Base-by-base conservation (phyloP, 2,888 invertebrate species). In the Synergus gifuensis region DNA sequence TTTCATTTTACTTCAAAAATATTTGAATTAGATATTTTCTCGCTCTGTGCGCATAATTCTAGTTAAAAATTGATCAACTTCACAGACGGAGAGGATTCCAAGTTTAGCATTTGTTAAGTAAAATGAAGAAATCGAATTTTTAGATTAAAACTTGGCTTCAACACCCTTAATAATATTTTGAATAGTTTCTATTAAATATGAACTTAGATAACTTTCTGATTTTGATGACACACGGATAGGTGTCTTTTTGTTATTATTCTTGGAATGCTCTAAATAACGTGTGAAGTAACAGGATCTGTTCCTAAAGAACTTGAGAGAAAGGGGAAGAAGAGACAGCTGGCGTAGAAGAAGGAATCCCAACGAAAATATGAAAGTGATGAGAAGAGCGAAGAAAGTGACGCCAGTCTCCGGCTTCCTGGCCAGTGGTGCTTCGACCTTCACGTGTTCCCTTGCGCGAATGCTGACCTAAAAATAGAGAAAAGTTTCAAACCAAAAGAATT, bases 281-380 rank as follows among this genome's bases (percentile, higher is more conserved):
- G 36, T 22, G 77, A 46, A 69, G 44, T 77, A 63, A 76, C 60
- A 54, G 76, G 62, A 64, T 42, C 62, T 18, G 7, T 76, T 3
- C 9, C 22, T 44, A 44, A 44, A 67, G 67, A 67, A 77, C 36
- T 76, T 62, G 46, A 66, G 49, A 66, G 66, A 54, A 77, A 46
- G 42, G 40, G 69, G 42, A 49, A 76, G 82, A 81, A 5, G 79
- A 79, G 81, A 78, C 81, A 79, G 78, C 82, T 83, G 84, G 79
- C 81, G 81, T 78, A 76, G 76, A 76, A 28, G n/a, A 76, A 78
- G 40, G 78, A 44, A 76, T 63, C 62, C 81, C 82, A 83, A 87
- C 85, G 86, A 89, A 90, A 90, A 89, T 89, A 88, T 89, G 89
- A 90, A 90, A 90, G 90, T 86, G 89, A 88, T 86, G 89, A 88